Evolutionary conservation across 1,140 invertebrate genomes (phyloP), one percentile per base, ranked within the genome.

Genomic region (Pseudomyrmex cubaensis): DNA sequence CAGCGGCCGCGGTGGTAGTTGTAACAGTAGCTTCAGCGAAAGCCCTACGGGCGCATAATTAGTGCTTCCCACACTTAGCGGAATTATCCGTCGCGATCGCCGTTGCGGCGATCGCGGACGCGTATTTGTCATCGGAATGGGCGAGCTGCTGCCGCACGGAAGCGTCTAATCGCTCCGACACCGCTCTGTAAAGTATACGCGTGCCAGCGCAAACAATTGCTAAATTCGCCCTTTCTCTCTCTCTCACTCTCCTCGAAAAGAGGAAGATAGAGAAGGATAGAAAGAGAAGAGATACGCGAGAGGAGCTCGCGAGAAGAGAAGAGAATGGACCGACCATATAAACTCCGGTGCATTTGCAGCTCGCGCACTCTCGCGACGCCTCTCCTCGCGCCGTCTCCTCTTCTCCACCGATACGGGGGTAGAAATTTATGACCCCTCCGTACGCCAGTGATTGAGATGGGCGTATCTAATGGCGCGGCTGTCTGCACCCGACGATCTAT

Each of bases 381-480:
- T 56, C 50, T 84, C 67, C 74, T 82, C 54, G 59, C 82, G 52
- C 75, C 70, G 84, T 64, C 84, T 88, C 89, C 89, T 89, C 88
- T 89, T 89, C 35, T 7, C 90, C 90, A 74, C 5, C 35, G 35
- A 35, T 35, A 35, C 35, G 35, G 35, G 35, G 5, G 35, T 74
- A 86, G 90, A 87, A 91, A 93, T 92, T 93, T 92, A 93, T 89
- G 92, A 91, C 86, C 87, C 0, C 82, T 87, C 87, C 82, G 86
- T 86, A 86, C 89, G 84, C 84, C 88, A 88, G 90, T 92, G 92
- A 93, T 92, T 91, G 92, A 92, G 92, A 91, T 91, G 91, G 90
- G 90, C 90, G 91, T 90, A 91, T 90, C 89, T 91, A 92, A 93
- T 92, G 90, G 92, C 85, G 73, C 64, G 77, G 86, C 89, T 92